Percentiles rank a stretch among this genome's conserved stretches.
phyloP scores from a whole-genome alignment of 2,797 vertebrate genomes.

The Brachyalestes nurse region DNA sequence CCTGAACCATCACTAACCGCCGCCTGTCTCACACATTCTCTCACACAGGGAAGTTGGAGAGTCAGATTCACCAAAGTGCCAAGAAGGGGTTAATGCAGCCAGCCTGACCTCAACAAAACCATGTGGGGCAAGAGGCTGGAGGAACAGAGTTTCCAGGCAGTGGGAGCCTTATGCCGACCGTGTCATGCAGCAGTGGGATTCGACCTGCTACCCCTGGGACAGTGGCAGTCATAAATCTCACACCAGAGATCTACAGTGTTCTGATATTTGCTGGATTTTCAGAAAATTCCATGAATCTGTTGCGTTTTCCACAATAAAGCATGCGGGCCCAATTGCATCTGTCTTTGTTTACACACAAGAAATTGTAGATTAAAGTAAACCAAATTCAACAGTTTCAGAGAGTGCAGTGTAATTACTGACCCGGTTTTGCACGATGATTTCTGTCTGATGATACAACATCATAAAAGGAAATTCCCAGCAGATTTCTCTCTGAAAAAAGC shows the following conservation, averaged over 20 bases:
- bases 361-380: constrained; percentile 20
- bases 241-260: constrained; percentile 9
- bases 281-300: constrained; percentile 29
- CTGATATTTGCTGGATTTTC: background rate
- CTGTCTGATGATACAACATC: background rate
- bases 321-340: background rate
- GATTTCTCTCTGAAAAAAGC: constrained; percentile 23
- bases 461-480: background rate
- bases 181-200: constrained; percentile 35
- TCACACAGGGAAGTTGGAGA: constrained; percentile 91
- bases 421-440: constrained; percentile 11
- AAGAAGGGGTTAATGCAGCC: constrained; percentile 94
- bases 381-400: background rate
- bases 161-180: constrained; percentile 19
- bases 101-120: constrained; percentile 61
- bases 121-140: constrained; percentile 53
- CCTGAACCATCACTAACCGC: constrained; percentile 73
- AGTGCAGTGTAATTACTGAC: constrained; percentile 19
- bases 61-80: constrained; percentile 92
- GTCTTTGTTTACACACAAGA: constrained; percentile 18
- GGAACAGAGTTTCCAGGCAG: constrained; percentile 41
- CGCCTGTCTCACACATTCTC: constrained; percentile 57
- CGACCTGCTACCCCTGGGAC: constrained; percentile 16
- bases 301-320: constrained; percentile 53
- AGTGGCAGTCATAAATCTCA: constrained; percentile 18